Evolutionary conservation across 2,888 invertebrate species (phyloP), one percentile per base, ranked within the genome.

Genomic region (Protophormia terraenovae): DNA sequence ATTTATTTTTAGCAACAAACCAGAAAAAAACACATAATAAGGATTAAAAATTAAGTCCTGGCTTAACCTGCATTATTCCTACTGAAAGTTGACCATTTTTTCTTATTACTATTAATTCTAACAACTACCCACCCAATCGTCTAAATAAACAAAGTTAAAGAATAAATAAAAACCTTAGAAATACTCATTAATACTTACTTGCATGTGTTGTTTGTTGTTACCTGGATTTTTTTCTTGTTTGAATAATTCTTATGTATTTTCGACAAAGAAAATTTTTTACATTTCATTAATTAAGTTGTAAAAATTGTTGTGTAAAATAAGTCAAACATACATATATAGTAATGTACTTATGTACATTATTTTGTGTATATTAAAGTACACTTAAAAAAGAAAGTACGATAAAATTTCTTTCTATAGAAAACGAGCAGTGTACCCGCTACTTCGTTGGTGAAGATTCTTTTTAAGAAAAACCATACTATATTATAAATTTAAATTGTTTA

Each of bases 281-380:
- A 62, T 62, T 62, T 62, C 35, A 38, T 62, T 62, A 35, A 62
- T 38, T 35, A 62, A 62, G 35, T 35, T 62, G 35, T 62, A 14
- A 62, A n/a, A 29, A 58, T 58, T 14, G 14, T 53, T 53, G 4
- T 22, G 3, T 14, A 22, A 4, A 50, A 24, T 50, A 22, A 24
- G 22, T 50, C 0, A 22, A 22, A 22, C 22, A 12, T 14, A 12
- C 3, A 10, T 3, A 1, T 50, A 50, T 53, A n/a, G n/a, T n/a
- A n/a, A n/a, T n/a, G n/a, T n/a, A n/a, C n/a, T n/a, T n/a, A n/a
- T n/a, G n/a, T n/a, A n/a, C n/a, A n/a, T n/a, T n/a, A n/a, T n/a
- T 22, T 7, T 1, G 53, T 22, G 4, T 22, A 50, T 19, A 22
- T 1, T 50, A 10, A 22, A 50, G 2, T 24, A 14, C 53, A 53